These are phyloP conservation scores for Anser cygnoides DNA, from an alignment of 2,113 vertebrate genomes.

Conservation along the genomic window DNA sequence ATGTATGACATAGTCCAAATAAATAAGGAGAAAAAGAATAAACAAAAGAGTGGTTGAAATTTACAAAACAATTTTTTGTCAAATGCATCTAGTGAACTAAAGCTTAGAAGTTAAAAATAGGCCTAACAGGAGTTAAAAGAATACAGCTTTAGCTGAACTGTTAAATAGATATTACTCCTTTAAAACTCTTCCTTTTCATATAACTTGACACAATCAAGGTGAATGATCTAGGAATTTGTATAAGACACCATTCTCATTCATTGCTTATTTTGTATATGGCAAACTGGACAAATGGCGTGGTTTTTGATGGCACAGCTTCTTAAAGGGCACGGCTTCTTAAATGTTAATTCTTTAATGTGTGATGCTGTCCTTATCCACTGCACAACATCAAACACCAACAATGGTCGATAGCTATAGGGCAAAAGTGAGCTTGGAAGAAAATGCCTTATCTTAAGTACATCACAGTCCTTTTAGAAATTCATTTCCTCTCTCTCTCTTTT, in stretches of 20 bases:
- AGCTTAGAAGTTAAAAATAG: neutral
- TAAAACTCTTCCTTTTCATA: neutral
- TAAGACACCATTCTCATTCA: neutral
- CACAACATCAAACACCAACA: neutral
- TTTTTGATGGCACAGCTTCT: neutral
- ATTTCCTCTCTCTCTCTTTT: neutral
- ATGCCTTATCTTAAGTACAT: constrained; percentile 9
- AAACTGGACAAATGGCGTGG: neutral
- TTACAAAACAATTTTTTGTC: neutral
- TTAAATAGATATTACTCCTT: neutral
- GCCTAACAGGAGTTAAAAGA: neutral
- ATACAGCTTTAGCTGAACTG: neutral
- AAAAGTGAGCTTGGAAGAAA: neutral
- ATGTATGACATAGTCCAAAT: neutral
- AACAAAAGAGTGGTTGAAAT: neutral
- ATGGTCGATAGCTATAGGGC: neutral
- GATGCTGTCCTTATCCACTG: neutral
- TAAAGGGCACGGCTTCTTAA: neutral
- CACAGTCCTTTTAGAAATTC: neutral
- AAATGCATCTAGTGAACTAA: neutral
- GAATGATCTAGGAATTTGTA: neutral
- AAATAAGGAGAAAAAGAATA: neutral
- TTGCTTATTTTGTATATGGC: neutral
- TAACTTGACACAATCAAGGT: neutral
- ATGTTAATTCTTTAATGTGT: neutral